Evolutionary conservation across 2,113 vertebrate genomes (phyloP).

Genomic region (Aythya baeri): DNA sequence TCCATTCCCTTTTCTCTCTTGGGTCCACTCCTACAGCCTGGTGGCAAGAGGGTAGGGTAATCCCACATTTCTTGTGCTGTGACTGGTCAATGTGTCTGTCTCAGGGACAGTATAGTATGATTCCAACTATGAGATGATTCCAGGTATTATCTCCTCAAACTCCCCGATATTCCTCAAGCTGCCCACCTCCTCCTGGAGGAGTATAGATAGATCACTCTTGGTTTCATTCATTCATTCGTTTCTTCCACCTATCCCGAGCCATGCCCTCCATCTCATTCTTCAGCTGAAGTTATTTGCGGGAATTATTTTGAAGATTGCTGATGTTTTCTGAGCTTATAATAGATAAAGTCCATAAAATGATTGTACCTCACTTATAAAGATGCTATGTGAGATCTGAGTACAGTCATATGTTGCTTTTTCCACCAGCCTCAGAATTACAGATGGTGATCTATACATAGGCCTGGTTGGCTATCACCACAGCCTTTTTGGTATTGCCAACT

Average conservation of each 20-base stretch:
- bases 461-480: slow-evolving; percentile 10
- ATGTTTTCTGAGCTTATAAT: slow-evolving; percentile 9
- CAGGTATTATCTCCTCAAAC: no score
- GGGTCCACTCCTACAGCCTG: no score
- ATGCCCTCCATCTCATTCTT: background rate
- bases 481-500: slow-evolving; percentile 16
- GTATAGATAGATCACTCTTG: background rate
- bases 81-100: no score
- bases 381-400: background rate
- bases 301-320: background rate
- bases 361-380: background rate
- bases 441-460: slow-evolving; percentile 37
- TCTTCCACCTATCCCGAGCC: background rate
- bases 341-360: background rate
- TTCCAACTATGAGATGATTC: no score
- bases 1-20: no score
- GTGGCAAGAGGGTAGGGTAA: no score
- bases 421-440: slow-evolving; percentile 12
- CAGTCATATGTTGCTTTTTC: slow-evolving; percentile 14
- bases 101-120: no score
- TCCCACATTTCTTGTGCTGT: no score
- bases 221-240: background rate
- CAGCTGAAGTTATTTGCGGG: background rate
- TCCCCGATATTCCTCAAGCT: no score
- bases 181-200: no score